phyloP scores from a whole-genome alignment of 2,797 vertebrate genomes.

The Furcifer pardalis region DNA sequence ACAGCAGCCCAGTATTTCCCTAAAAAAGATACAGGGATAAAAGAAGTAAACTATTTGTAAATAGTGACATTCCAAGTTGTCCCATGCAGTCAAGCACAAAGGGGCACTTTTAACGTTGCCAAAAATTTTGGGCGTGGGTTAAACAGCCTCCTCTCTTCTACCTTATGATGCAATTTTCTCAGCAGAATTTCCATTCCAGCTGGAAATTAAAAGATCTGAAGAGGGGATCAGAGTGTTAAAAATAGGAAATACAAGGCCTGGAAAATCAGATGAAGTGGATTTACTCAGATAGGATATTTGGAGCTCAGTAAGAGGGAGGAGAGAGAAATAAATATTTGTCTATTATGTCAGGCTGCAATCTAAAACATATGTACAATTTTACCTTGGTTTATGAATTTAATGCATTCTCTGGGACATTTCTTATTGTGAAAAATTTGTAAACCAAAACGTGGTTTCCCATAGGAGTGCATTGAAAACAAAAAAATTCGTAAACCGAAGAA shows the following conservation, averaged over 20 bases:
- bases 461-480: too few relatives aligned
- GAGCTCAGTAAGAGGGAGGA: too few relatives aligned
- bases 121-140: neutral
- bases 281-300: neutral
- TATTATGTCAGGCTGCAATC: neutral
- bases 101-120: neutral
- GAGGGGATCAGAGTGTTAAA: neutral
- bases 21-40: neutral
- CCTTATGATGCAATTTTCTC: neutral
- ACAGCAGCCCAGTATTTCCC: neutral
- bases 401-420: too few relatives aligned
- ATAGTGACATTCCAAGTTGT: neutral
- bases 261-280: neutral
- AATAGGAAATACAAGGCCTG: neutral
- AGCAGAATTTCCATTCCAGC: neutral
- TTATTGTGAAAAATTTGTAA: too few relatives aligned
- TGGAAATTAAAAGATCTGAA: neutral
- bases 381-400: too few relatives aligned
- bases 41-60: neutral
- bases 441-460: too few relatives aligned
- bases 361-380: too few relatives aligned
- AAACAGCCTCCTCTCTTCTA: neutral
- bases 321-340: too few relatives aligned
- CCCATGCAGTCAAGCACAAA: neutral
- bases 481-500: too few relatives aligned